phyloP scores from a whole-genome alignment of 2,113 vertebrate species.

The Ictalurus punctatus region DNA sequence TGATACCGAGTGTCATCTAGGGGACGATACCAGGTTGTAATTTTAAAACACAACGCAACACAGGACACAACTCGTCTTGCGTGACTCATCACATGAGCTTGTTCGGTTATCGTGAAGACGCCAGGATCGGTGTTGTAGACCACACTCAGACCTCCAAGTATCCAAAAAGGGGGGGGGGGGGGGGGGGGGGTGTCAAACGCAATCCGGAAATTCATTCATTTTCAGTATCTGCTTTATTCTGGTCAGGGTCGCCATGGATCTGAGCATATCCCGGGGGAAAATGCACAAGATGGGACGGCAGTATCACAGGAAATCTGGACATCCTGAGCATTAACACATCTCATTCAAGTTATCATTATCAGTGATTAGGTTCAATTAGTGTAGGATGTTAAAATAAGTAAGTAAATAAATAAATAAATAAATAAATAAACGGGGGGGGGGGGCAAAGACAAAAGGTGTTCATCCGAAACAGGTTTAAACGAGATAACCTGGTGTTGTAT shows the following conservation, averaged over 20 bases:
- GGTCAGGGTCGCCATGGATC: background rate
- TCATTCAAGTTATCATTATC: background rate
- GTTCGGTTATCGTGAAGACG: background rate
- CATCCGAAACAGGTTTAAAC: background rate
- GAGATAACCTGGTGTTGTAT: background rate
- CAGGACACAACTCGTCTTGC: background rate
- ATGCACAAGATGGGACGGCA: background rate
- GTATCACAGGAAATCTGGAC: background rate
- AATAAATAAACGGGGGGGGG: too few species aligned
- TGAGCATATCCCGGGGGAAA: background rate
- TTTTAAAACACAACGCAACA: background rate
- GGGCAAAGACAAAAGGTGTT: background rate
- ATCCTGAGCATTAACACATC: background rate
- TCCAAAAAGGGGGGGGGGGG: too few species aligned
- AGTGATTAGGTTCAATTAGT: background rate
- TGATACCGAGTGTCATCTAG: background rate
- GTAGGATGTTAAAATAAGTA: background rate
- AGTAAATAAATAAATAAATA: too few species aligned
- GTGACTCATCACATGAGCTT: background rate
- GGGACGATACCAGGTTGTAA: background rate
- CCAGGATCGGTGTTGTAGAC: background rate
- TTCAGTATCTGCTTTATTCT: background rate
- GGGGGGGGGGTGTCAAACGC: background rate
- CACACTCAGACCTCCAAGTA: background rate
- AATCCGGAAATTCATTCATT: background rate